These are phyloP conservation scores for Cryptophagus acutangulus DNA, from an alignment of 2,888 invertebrate species.

Conservation along the genomic window DNA sequence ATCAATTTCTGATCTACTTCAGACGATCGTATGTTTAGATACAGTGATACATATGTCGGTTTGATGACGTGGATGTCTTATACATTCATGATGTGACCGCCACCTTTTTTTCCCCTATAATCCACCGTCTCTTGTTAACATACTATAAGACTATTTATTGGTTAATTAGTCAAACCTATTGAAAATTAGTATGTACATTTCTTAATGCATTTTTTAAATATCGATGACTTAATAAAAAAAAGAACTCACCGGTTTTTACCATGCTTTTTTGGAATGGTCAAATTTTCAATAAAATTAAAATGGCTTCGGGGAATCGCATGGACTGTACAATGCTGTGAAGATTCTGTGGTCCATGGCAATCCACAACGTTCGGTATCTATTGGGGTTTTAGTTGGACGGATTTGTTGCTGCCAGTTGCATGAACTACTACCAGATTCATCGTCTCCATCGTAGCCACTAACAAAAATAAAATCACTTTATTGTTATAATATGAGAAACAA, in stretches of 20 bases:
- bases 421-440: slow-evolving; percentile 29
- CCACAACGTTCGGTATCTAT: slow-evolving; percentile 21
- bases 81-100: too few species aligned
- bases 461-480: slow-evolving; percentile 14
- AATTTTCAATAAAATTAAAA: slow-evolving; percentile 28
- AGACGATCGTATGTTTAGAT: too few species aligned
- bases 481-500: too few species aligned
- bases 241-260: slow-evolving; percentile 22
- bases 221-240: neutral
- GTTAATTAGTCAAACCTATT: too few species aligned
- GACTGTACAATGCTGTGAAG: slow-evolving; percentile 28
- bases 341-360: slow-evolving; percentile 31
- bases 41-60: too few species aligned
- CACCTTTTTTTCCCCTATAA: too few species aligned
- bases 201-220: neutral
- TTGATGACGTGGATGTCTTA: too few species aligned
- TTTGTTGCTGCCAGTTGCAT: slow-evolving; percentile 27
- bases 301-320: slow-evolving; percentile 24
- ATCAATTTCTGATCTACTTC: too few species aligned
- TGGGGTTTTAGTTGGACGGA: slow-evolving; percentile 12
- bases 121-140: too few species aligned
- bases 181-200: too few species aligned
- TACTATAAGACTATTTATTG: too few species aligned
- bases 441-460: slow-evolving; percentile 33
- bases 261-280: slow-evolving; percentile 20